Percentiles rank a stretch among this genome's conserved stretches.
Conservation (phyloP, 2,888 invertebrate species). For the Bombyx huttoni region DNA sequence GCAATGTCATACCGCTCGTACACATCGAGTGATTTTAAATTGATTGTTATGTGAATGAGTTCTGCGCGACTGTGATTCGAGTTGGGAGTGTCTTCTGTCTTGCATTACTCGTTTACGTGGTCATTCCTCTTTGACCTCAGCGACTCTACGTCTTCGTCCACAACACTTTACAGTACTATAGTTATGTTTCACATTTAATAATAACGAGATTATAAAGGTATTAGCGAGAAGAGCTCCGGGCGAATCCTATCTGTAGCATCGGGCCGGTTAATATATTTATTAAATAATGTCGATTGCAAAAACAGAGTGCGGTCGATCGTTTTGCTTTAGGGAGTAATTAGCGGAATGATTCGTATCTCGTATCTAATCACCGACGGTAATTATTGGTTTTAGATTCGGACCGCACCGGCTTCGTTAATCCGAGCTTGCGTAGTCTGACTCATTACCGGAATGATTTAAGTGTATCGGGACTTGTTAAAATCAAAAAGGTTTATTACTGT, state of each 20-base stretch:
- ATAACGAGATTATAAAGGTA: constrained; percentile 43
- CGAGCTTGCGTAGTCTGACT: neutral
- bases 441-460: neutral
- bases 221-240: constrained; percentile 52
- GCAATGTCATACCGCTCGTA: constrained; percentile 44
- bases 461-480: neutral
- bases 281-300: constrained; percentile 69
- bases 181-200: constrained; percentile 21
- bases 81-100: constrained; percentile 47
- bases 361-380: constrained; percentile 63
- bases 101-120: constrained; percentile 57
- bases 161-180: constrained; percentile 25
- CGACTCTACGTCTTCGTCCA: constrained; percentile 28
- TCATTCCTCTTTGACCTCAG: constrained; percentile 66
- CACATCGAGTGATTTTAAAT: constrained; percentile 53
- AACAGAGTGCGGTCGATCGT: constrained; percentile 44
- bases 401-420: constrained; percentile 24
- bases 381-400: constrained; percentile 50
- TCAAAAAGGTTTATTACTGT: neutral
- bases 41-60: constrained; percentile 63
- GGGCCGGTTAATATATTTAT: constrained; percentile 66
- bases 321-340: constrained; percentile 73
- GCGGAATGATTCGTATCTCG: constrained; percentile 61
- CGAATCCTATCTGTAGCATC: constrained; percentile 58
- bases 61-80: constrained; percentile 58